A percentile compares a stretch with the other conserved stretches of the same genome.
phyloP scores from a whole-genome alignment of 2,113 vertebrate genomes.

The Dolichotis patagonum region DNA sequence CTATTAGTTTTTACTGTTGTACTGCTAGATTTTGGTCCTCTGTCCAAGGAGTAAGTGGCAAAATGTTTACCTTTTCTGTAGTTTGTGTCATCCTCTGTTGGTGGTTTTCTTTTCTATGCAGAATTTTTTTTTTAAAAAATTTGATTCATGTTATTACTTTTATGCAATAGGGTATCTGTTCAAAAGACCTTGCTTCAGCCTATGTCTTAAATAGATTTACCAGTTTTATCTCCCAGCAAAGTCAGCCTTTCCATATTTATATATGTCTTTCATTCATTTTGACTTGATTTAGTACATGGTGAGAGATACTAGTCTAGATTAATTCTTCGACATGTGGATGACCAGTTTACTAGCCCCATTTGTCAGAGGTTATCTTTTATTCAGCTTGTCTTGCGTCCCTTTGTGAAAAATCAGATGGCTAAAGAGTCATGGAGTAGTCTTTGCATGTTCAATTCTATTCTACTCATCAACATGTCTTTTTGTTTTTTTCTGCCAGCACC shows the following conservation, averaged over 20 bases:
- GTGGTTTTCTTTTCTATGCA: not conserved
- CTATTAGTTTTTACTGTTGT: not conserved
- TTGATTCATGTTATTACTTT: not conserved
- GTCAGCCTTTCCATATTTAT: not conserved
- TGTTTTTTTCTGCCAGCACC: not conserved
- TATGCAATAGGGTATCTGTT: not conserved
- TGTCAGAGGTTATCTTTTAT: not conserved
- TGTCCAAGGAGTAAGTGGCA: not conserved
- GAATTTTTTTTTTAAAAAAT: not conserved
- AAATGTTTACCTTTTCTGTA: not conserved
- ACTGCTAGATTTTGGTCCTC: not conserved
- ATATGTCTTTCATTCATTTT: not conserved
- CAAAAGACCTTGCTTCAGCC: not conserved
- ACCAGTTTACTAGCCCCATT: not conserved
- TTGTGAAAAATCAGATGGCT: not conserved
- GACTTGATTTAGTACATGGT: not conserved
- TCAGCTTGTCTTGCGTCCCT: not conserved
- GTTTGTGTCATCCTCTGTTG: not conserved
- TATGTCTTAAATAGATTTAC: not conserved
- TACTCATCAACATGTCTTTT: not conserved
- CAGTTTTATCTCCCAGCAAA: not conserved
- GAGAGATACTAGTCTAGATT: not conserved
- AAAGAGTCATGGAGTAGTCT: not conserved
- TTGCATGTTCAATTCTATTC: not conserved
- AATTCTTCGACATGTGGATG: not conserved